phyloP scores from a whole-genome alignment of 2,797 vertebrate species.

The Eulemur albifrons region DNA sequence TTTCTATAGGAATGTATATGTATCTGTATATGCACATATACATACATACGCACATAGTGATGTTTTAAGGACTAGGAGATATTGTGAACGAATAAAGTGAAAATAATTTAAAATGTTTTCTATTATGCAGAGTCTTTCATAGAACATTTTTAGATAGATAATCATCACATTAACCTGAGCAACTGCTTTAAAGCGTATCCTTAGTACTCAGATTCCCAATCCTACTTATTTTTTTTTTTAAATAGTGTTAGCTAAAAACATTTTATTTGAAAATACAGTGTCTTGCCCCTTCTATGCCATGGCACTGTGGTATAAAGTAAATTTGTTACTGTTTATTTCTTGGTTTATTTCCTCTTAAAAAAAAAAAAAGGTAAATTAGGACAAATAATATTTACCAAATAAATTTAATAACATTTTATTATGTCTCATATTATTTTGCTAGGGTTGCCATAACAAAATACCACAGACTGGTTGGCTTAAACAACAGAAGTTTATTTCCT shows the following conservation, averaged over 20 bases:
- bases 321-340: constrained; percentile 4
- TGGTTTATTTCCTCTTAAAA: not conserved
- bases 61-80: not conserved
- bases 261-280: not conserved
- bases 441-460: not conserved
- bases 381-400: constrained; percentile 74
- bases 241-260: not conserved
- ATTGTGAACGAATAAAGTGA: constrained; percentile 21
- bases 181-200: not conserved
- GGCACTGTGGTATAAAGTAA: not conserved
- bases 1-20: not conserved
- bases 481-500: not conserved
- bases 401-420: constrained; percentile 61
- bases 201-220: not conserved
- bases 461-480: not conserved
- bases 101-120: constrained; percentile 5
- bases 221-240: constrained; percentile 9
- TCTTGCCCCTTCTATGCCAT: not conserved
- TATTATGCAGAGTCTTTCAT: not conserved
- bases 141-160: not conserved
- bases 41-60: not conserved
- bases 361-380: constrained; percentile 27
- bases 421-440: not conserved
- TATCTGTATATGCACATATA: not conserved
- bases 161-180: not conserved